Evolutionary conservation across 2,888 invertebrate species (phyloP).

Genomic region (Ecliptopera silaceata): DNA sequence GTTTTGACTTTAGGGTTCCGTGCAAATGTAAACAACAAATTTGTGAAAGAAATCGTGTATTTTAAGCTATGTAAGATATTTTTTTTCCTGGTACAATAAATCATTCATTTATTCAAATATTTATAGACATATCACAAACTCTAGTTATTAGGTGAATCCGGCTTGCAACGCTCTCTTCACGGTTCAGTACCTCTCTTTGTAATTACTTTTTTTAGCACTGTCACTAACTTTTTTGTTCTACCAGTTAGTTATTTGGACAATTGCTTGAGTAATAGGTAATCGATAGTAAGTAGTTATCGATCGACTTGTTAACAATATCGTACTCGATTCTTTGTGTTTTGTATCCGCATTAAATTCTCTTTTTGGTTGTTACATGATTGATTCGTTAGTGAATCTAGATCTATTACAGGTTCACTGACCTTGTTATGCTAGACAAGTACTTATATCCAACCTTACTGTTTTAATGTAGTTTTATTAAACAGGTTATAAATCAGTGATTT

Average conservation of each 20-base stretch:
- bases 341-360: slow-evolving; percentile 11
- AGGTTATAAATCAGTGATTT: too few species aligned
- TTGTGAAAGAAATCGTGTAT: too few species aligned
- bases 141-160: slow-evolving; percentile 59
- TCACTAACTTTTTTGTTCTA: slow-evolving; percentile 17
- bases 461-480: too few species aligned
- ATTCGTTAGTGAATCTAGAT: not conserved
- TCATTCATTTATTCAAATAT: too few species aligned
- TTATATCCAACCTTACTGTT: too few species aligned
- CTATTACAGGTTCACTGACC: not conserved
- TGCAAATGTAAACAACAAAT: too few species aligned
- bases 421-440: not conserved
- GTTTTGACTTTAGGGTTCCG: too few species aligned
- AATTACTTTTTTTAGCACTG: slow-evolving; percentile 55
- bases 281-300: slow-evolving; percentile 27
- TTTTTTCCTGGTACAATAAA: too few species aligned
- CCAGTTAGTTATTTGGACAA: slow-evolving; percentile 31
- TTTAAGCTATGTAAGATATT: too few species aligned
- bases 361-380: slow-evolving; percentile 16
- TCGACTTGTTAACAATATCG: slow-evolving; percentile 8
- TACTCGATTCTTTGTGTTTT: slow-evolving; percentile 4
- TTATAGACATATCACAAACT: too few species aligned
- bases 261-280: slow-evolving; percentile 37
- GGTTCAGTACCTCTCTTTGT: slow-evolving; percentile 65
- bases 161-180: slow-evolving; percentile 67